Evolutionary conservation across 2,888 invertebrate genomes (phyloP), one percentile per base, ranked within the genome.

Genomic region (Osmoderma eremita): DNA sequence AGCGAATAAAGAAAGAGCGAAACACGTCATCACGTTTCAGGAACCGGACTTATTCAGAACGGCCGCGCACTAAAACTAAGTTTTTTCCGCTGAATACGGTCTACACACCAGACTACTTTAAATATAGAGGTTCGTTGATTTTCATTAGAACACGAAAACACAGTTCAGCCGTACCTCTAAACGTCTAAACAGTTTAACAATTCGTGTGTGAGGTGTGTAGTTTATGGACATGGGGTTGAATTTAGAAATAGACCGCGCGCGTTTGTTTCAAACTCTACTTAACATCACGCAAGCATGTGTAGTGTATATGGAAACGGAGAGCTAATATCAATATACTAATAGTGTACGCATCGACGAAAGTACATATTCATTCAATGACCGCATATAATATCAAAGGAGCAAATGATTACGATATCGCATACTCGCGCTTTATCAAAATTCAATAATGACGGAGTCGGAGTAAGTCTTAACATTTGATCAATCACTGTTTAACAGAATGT

Each of bases 61-160:
- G 45, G 30, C 22, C 58, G 58, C 39, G 45, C 58, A 58, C 58
- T 56, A 45, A 58, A 45, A 58, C 45, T 58, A 45, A 56, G 22
- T 56, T 41, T 30, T 41, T 58, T 58, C 45, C 24, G 45, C 13
- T 18, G 45, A 58, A 24, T 42, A 58, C 45, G 42, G 24, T 17
- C 22, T 22, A 24, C 42, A 15, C 42, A 58, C 42, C 22, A 22
- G 42, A 13, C 17, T 24, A 45, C 39, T 24, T 45, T 58, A 58
- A 58, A 58, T 24, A 45, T 22, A 58, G 24, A 58, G 42, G 58
- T 30, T 24, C 24, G 45, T n/a, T 5, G 42, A 58, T 58, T 58
- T 42, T 45, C 42, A 45, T 8, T 10, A 24, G 15, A 51, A 49
- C 22, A 49, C 20, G 8, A 42, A 41, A 56, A 15, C 58, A 22